A percentile compares a stretch with the other conserved stretches of the same genome.
These are phyloP conservation scores for Zenarchopterus dispar DNA, from an alignment of 2,797 vertebrate species.

Conservation along the genomic window DNA sequence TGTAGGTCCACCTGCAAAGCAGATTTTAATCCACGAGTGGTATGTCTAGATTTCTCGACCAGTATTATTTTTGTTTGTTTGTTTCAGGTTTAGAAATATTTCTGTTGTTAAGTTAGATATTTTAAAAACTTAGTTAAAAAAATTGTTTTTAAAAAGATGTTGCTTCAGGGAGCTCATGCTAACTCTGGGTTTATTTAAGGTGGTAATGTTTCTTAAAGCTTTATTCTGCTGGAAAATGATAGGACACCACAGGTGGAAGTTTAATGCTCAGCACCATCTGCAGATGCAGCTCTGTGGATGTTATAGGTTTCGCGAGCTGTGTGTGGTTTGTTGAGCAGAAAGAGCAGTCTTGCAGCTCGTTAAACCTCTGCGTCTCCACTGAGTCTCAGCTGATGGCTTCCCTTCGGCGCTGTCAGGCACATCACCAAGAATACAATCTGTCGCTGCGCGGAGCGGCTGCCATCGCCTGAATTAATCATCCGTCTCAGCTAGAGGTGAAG, in stretches of 20 bases:
- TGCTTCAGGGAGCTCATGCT: no score
- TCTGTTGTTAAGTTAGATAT: no score
- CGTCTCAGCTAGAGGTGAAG: constrained; percentile 73
- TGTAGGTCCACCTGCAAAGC: not conserved
- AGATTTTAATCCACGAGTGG: not conserved
- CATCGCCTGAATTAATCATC: constrained; percentile 81
- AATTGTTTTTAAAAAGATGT: no score
- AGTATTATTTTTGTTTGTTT: no score
- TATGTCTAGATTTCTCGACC: no score
- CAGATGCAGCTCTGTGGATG: not conserved
- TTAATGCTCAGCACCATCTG: no score
- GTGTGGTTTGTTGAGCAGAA: not conserved
- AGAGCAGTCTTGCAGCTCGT: not conserved
- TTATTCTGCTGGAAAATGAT: no score
- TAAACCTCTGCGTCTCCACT: constrained; percentile 5
- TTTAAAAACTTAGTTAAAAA: no score
- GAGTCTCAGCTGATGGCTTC: constrained; percentile 32
- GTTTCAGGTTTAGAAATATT: no score
- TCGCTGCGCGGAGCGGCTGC: constrained; percentile 66
- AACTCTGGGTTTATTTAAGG: no score
- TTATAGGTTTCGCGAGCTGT: not conserved
- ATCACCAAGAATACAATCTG: constrained; percentile 80
- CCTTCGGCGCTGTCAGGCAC: constrained; percentile 65
- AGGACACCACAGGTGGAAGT: no score
- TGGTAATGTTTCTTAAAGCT: no score